These are phyloP conservation scores for Proales similis DNA, from an alignment of 1,140 invertebrate species.

Conservation along the genomic window DNA sequence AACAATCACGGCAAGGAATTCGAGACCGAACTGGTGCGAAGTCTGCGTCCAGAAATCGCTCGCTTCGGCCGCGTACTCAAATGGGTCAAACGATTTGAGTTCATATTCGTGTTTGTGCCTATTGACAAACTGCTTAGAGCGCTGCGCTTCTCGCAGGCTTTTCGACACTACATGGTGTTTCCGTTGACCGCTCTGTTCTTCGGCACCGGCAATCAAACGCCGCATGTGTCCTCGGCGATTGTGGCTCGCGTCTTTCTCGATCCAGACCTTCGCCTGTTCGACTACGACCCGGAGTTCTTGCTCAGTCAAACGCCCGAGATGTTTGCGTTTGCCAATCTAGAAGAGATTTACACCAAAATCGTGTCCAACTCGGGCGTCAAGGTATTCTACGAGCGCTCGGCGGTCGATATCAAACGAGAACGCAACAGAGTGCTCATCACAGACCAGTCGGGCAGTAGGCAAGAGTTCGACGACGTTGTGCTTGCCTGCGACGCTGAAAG, in stretches of 20 bases:
- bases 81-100: conserved; percentile 43
- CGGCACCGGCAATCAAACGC: conserved; percentile 46
- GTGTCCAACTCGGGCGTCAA: conserved; percentile 40
- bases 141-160: conserved; percentile 44
- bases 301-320: conserved; percentile 44
- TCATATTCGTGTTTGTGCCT: conserved; percentile 44
- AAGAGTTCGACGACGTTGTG: conserved; percentile 44
- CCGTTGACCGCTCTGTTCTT: conserved; percentile 47
- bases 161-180: conserved; percentile 44
- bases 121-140: conserved; percentile 42
- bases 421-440: conserved; percentile 39
- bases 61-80: conserved; percentile 42
- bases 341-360: conserved; percentile 44
- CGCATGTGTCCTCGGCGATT: conserved; percentile 44
- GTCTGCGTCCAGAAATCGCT: conserved; percentile 42
- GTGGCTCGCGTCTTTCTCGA: conserved; percentile 46
- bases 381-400: conserved; percentile 40
- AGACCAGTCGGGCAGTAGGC: conserved; percentile 39
- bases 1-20: conserved; percentile 42
- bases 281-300: conserved; percentile 42
- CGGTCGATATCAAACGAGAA: conserved; percentile 39
- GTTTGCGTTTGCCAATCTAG: conserved; percentile 45
- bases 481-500: conserved; percentile 47
- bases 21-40: conserved; percentile 40
- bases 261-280: conserved; percentile 44